Base-by-base conservation (phyloP, 2,888 invertebrate genomes). In the Limulus polyphemus region DNA sequence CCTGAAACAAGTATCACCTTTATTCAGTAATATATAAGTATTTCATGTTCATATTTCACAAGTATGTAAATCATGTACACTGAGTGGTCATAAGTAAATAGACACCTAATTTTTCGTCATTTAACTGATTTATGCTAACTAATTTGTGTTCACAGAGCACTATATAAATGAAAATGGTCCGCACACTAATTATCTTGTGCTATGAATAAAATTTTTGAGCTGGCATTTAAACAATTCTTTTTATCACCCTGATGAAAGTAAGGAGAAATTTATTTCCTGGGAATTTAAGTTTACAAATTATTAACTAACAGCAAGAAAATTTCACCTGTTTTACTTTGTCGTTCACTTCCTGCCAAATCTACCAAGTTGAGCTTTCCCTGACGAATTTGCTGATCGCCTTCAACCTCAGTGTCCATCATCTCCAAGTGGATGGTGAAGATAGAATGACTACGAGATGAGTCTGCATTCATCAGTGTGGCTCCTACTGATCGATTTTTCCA, bases 391-490 rank as follows among this genome's bases (percentile, higher is more conserved):
- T 80, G 78, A 11, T 54, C 32, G 60, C 80, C 79, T 55, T 78
- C 75, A 13, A 61, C 64, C 51, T 59, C 57, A 59, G 61, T 59
- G 4, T 83, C 82, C 72, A 88, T 83, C 76, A 89, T 89, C 75
- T 93, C 92, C 49, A 92, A 79, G 65, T 84, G 84, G 55, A 92
- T 84, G 3, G 88, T 88, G 74, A 93, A 88, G 65, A 92, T 91
- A 14, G 90, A 88, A 75, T 92, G 92, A 59, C 88, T 89, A 60
- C 92, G 79, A 0, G 90, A 91, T 60, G 86, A 86, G 63, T 85
- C 87, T 1, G 88, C 86, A 74, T 92, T 92, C 92, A 92, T 92
- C 57, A 89, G 80, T 0, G 92, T 93, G 0, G 90, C 84, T 0
- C 90, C 92, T 0, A 86, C 85, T 14, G 88, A 83, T 49, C 92